These are phyloP conservation scores for Intellagama lesueurii DNA, from an alignment of 2,797 vertebrate genomes.

Conservation along the genomic window DNA sequence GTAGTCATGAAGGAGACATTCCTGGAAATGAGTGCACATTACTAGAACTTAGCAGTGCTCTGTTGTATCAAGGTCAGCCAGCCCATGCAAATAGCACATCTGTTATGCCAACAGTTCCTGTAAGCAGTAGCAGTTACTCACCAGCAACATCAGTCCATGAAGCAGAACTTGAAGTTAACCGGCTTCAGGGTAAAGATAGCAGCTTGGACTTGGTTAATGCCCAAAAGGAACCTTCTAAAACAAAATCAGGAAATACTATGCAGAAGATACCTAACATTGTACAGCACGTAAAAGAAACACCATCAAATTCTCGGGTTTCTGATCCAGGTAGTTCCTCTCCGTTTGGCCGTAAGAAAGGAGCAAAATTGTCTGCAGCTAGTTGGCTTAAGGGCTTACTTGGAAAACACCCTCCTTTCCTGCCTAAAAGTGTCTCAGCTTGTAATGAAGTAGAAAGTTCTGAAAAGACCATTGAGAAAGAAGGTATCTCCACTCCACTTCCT, in stretches of 20 bases:
- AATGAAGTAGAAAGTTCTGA: constrained; percentile 52
- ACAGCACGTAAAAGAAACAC: constrained; percentile 47
- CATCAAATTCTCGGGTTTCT: constrained; percentile 34
- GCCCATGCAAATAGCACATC: constrained; percentile 5
- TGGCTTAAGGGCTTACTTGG: constrained; percentile 78
- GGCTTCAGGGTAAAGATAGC: constrained; percentile 26
- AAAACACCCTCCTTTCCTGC: constrained; percentile 73
- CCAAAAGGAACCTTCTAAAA: constrained; percentile 22
- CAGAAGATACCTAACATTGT: constrained; percentile 41
- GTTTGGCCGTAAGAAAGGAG: constrained; percentile 61
- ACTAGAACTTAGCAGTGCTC: constrained; percentile 24
- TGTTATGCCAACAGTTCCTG: neutral
- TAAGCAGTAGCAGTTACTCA: neutral
- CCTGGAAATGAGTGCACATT: neutral
- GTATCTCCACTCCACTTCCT: constrained; percentile 69
- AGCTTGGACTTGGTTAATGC: constrained; percentile 46
- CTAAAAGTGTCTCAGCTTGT: constrained; percentile 68
- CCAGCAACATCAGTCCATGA: constrained; percentile 14
- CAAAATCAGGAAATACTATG: neutral
- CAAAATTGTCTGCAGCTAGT: constrained; percentile 75
- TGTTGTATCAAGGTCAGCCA: constrained; percentile 14
- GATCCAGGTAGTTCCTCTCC: constrained; percentile 42
- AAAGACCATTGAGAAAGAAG: constrained; percentile 53
- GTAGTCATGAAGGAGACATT: constrained; percentile 10
- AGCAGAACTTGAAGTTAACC: constrained; percentile 21